Evolutionary conservation across 2,113 vertebrate species (phyloP), one percentile per base, ranked within the genome.

Genomic region (Saccopteryx leptura): DNA sequence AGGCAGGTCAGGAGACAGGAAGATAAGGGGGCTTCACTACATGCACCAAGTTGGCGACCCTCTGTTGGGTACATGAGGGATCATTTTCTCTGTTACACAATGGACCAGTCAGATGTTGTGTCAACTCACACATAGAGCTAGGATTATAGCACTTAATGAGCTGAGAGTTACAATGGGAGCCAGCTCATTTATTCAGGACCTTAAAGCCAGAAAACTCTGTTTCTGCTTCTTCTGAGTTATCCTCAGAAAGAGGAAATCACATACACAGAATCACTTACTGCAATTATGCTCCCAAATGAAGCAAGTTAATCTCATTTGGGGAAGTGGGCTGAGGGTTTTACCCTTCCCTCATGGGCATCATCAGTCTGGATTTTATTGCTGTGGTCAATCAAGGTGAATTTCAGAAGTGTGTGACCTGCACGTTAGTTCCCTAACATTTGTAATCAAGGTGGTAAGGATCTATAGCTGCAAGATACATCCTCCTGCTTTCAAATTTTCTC

Each of bases 161-260:
- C 39, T 54, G 19, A 5, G 3, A 58, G 18, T 39, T 12, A 66
- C 23, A 71, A 31, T 2, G 10, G 10, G n/a, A 63, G 23, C 46
- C 68, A n/a, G 4, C 13, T 31, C 56, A n/a, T 65, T 90, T 61
- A 56, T 69, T 95, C 76, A 50, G 48, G 68, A 82, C 19, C n/a
- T 50, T 9, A 19, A 78, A 86, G 23, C 28, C 61, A 58, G 61
- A 78, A 86, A 86, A 26, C 26, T 28, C n/a, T 78, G n/a, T 63
- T 75, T 88, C 39, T 80, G n/a, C 56, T 52, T 81, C 52, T 87
- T 86, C 21, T 93, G 39, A 91, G 78, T 85, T 89, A 17, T 78
- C 61, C 14, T 76, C 48, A 90, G 61, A 72, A 83, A 58, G 68
- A 87, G 48, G 76, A 91, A 87, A 65, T 33, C 28, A 33, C 75